Conservation (phyloP, 2,113 vertebrate species). For the Acanthisitta chloris region DNA sequence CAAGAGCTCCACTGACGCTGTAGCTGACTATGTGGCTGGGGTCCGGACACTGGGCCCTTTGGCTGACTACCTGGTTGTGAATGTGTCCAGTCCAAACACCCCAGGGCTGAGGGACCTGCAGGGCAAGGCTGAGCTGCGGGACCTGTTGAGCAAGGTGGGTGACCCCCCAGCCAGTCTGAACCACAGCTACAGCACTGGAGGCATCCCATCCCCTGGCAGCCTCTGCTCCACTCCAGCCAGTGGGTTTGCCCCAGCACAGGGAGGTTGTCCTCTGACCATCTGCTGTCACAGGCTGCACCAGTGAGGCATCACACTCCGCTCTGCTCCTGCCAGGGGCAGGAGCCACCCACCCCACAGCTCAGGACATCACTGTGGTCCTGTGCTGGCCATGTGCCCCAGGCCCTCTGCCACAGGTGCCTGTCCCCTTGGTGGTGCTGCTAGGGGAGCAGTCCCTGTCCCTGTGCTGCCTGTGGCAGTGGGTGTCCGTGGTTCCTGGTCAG, state of each 20-base stretch:
- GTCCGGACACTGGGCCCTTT: conserved; percentile 84
- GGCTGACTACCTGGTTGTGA: conserved; percentile 95
- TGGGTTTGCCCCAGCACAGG: not conserved
- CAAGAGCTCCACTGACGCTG: conserved; percentile 84
- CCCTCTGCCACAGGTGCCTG: rapidly evolving
- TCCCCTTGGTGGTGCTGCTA: rapidly evolving
- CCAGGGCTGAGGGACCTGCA: conserved; percentile 88
- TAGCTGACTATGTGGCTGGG: conserved; percentile 85
- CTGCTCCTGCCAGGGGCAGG: not conserved
- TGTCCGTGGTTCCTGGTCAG: rapidly evolving
- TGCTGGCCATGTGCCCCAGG: rapidly evolving
- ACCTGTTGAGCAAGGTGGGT: conserved; percentile 84
- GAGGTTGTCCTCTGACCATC: no score
- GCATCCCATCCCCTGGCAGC: not conserved
- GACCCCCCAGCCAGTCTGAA: not conserved
- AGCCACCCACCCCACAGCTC: not conserved
- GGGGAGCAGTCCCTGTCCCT: not conserved
- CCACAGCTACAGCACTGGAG: not conserved
- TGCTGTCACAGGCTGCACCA: no score
- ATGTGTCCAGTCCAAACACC: conserved; percentile 95
- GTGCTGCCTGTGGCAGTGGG: not conserved
- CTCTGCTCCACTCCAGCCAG: not conserved
- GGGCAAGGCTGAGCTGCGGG: conserved; percentile 80
- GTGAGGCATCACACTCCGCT: not conserved
- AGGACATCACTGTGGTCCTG: rapidly evolving